Percentiles rank a stretch among this genome's conserved stretches.
These are phyloP conservation scores for Brachyhypopomus gauderio DNA, from an alignment of 2,113 vertebrate genomes.

Conservation along the genomic window DNA sequence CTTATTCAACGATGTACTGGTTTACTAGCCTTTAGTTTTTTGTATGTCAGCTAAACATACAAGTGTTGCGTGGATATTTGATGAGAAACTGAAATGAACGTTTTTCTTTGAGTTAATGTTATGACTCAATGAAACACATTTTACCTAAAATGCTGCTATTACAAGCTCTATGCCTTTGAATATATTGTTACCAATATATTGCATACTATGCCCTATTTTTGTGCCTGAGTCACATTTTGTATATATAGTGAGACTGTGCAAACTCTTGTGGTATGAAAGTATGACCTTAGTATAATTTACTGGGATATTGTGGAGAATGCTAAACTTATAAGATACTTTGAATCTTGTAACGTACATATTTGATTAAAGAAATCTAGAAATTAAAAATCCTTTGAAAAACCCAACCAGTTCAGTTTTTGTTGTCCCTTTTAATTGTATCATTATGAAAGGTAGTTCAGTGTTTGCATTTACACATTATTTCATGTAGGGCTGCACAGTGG, in stretches of 20 bases:
- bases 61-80: not conserved
- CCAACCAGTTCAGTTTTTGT: conserved; percentile 32
- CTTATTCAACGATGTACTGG: not conserved
- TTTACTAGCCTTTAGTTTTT: not conserved
- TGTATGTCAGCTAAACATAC: conserved; percentile 1
- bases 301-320: conserved; percentile 28
- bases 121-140: not conserved
- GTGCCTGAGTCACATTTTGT: conserved; percentile 34
- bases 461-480: not conserved
- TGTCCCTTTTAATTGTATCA: conserved; percentile 28
- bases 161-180: conserved; percentile 26
- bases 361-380: conserved; percentile 48
- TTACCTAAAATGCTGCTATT: conserved; percentile 35
- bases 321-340: conserved; percentile 6
- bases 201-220: conserved; percentile 36
- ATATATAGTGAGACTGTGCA: conserved; percentile 27
- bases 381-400: conserved; percentile 52
- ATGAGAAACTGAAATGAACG: not conserved
- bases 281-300: conserved; percentile 7
- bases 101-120: not conserved
- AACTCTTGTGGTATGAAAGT: conserved; percentile 26
- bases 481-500: not conserved
- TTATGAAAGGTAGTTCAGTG: conserved; percentile 9
- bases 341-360: conserved; percentile 37
- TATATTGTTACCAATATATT: conserved; percentile 28